Percentiles rank a stretch among this genome's conserved stretches.
phyloP scores from a whole-genome alignment of 2,888 invertebrate species.

The Gryllus longicercus region DNA sequence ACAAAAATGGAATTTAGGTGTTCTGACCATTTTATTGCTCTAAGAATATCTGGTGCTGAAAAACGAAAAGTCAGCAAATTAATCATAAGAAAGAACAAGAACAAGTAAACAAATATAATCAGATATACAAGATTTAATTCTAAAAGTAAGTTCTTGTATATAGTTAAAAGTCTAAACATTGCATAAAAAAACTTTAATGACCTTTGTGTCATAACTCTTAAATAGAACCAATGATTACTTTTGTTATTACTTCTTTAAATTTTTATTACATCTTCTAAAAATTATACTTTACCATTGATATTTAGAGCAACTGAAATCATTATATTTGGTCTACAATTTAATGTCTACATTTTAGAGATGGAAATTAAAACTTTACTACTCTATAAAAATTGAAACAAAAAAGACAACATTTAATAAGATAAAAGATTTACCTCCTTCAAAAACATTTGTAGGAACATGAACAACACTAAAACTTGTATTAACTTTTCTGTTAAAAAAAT shows the following conservation, averaged over 20 bases:
- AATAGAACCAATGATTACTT: no score
- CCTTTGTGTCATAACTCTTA: no score
- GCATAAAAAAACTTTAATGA: no score
- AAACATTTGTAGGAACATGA: constrained; percentile 94
- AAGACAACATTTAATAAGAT: not conserved
- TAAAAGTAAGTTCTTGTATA: no score
- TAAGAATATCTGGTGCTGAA: constrained; percentile 77
- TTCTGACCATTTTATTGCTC: constrained; percentile 94
- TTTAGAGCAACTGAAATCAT: no score
- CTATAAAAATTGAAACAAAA: not conserved
- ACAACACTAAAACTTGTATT: constrained; percentile 82
- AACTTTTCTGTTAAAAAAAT: constrained; percentile 74
- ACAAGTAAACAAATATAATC: constrained; percentile 37
- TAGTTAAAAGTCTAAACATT: no score
- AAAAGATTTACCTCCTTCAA: constrained; percentile 70
- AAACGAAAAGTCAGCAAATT: constrained; percentile 34
- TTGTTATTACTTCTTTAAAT: no score
- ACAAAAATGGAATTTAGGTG: constrained; percentile 85
- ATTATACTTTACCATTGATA: no score
- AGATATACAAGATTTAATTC: constrained; percentile 9
- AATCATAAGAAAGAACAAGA: not conserved
- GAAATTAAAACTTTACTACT: no score
- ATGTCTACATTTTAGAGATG: no score
- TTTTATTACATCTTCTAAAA: no score
- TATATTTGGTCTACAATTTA: no score